Percentiles rank a stretch among this genome's conserved stretches.
Evolutionary conservation across 2,888 invertebrate species (phyloP).

Genomic region (Synanthedon formicaeformis): DNA sequence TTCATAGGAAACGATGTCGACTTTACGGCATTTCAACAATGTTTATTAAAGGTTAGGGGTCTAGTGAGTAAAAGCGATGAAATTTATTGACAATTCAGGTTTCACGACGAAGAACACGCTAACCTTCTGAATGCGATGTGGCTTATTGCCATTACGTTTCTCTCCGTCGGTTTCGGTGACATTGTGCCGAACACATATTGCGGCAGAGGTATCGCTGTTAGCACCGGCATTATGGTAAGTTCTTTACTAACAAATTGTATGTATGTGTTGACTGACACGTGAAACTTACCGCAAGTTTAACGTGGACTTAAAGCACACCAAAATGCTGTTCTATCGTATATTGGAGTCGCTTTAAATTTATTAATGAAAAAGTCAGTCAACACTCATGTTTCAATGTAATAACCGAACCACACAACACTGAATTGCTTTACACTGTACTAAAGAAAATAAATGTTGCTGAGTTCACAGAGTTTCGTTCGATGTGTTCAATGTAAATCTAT

Average conservation of each 20-base stretch:
- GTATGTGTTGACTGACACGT: conserved; percentile 58
- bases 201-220: conserved; percentile 98
- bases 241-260: conserved; percentile 33
- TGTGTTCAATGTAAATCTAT: conserved; percentile 26
- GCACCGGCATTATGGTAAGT: conserved; percentile 99
- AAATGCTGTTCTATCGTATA: background rate
- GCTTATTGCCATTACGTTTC: conserved; percentile 99
- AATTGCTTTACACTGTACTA: conserved; percentile 39
- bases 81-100: conserved; percentile 77
- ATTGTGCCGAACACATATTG: conserved; percentile 99
- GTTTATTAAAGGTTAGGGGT: conserved; percentile 12
- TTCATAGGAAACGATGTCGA: background rate
- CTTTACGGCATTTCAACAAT: background rate
- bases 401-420: conserved; percentile 45
- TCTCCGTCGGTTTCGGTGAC: conserved; percentile 99
- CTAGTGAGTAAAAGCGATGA: conserved; percentile 45
- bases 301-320: conserved; percentile 2
- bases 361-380: conserved; percentile 46
- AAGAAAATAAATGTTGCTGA: conserved; percentile 18
- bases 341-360: conserved; percentile 3
- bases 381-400: conserved; percentile 43
- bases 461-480: conserved; percentile 27
- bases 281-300: background rate
- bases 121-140: conserved; percentile 99
- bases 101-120: conserved; percentile 98